Percentiles rank a stretch among this genome's conserved stretches.
phyloP scores from a whole-genome alignment of 2,113 vertebrate genomes.

The Osmerus eperlanus region DNA sequence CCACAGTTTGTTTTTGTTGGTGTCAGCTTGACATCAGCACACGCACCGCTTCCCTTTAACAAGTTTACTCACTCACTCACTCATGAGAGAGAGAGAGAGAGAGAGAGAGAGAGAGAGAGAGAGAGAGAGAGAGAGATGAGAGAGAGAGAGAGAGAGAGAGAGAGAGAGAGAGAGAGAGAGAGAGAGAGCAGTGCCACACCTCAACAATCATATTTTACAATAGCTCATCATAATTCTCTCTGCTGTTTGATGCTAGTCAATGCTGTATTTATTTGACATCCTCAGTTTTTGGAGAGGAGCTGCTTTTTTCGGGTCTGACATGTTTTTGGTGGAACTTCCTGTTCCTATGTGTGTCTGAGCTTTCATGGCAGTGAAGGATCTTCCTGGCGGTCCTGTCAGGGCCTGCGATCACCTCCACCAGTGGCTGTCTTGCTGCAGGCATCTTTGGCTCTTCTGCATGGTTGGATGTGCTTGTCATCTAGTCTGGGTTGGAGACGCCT shows the following conservation, averaged over 20 bases:
- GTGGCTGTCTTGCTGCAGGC: constrained; percentile 51
- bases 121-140: not conserved
- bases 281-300: no score
- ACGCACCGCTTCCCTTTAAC: constrained; percentile 9
- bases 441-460: constrained; percentile 55
- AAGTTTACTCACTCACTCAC: not conserved
- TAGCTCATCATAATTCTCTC: no score
- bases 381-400: not conserved
- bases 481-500: constrained; percentile 50
- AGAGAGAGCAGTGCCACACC: not conserved
- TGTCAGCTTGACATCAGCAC: constrained; percentile 15
- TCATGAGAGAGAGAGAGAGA: not conserved
- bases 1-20: constrained; percentile 14
- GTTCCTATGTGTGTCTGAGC: not conserved
- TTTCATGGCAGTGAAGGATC: no score
- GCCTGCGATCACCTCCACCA: not conserved
- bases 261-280: no score
- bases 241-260: no score
- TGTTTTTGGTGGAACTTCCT: not conserved
- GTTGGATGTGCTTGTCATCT: constrained; percentile 63
- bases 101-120: not conserved
- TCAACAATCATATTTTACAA: no score
- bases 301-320: no score
- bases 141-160: not conserved
- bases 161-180: not conserved